Conservation (phyloP, 2,888 invertebrate genomes). For the Eupithecia centaureata region DNA sequence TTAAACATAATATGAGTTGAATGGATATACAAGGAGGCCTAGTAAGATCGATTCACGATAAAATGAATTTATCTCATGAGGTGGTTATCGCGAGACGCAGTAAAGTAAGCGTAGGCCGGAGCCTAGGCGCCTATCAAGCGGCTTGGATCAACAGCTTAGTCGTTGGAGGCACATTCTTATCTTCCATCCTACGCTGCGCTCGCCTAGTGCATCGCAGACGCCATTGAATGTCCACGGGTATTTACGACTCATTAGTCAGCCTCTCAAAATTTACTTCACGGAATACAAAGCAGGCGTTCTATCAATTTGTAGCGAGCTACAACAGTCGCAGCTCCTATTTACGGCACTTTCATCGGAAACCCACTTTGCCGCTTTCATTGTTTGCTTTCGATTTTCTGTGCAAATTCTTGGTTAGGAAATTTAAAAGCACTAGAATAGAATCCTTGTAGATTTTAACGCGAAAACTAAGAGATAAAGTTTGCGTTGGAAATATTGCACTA, state of each 20-base stretch:
- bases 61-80: slow-evolving; percentile 69
- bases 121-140: slow-evolving; percentile 40
- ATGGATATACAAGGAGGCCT: slow-evolving; percentile 57
- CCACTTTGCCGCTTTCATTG: slow-evolving; percentile 41
- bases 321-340: slow-evolving; percentile 13
- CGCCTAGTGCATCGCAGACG: slow-evolving; percentile 26
- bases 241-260: slow-evolving; percentile 38
- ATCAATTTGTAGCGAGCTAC: slow-evolving; percentile 12
- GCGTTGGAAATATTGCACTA: not conserved
- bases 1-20: slow-evolving; percentile 54
- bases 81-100: slow-evolving; percentile 59
- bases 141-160: slow-evolving; percentile 36
- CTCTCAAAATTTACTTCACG: slow-evolving; percentile 16
- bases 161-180: slow-evolving; percentile 48
- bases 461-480: not conserved
- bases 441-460: too few species aligned
- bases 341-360: slow-evolving; percentile 34
- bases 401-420: slow-evolving; percentile 22
- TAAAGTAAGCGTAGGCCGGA: slow-evolving; percentile 56
- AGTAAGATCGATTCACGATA: slow-evolving; percentile 66
- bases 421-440: slow-evolving; percentile 26
- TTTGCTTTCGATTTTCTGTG: slow-evolving; percentile 40
- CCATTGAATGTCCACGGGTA: slow-evolving; percentile 29
- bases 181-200: slow-evolving; percentile 52
- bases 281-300: slow-evolving; percentile 12